Percentiles rank a stretch among this genome's conserved stretches.
Evolutionary conservation across 2,888 invertebrate species (phyloP).

Genomic region (Cactoblastis cactorum): DNA sequence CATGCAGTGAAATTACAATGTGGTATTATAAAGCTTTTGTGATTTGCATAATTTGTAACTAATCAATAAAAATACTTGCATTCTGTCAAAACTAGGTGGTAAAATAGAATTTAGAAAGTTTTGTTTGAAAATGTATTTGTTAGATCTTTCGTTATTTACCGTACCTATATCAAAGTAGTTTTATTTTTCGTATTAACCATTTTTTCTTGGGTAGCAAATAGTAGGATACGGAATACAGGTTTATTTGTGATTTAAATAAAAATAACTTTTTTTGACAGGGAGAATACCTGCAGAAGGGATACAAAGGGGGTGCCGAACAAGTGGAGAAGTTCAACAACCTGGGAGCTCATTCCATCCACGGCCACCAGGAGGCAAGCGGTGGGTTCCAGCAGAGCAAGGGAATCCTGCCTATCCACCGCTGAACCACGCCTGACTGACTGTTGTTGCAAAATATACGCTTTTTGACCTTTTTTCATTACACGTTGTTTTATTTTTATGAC

Average conservation of each 20-base stretch:
- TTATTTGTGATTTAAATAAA: background rate
- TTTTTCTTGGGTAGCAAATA: too few relatives aligned
- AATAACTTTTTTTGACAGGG: conserved; percentile 47
- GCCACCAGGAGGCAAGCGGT: conserved; percentile 80
- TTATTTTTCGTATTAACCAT: too few relatives aligned
- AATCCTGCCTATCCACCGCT: conserved; percentile 73
- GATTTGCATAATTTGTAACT: too few relatives aligned
- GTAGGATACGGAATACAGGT: too few relatives aligned
- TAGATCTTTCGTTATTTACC: too few relatives aligned
- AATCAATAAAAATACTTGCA: too few relatives aligned
- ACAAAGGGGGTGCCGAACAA: conserved; percentile 77
- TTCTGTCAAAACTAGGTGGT: too few relatives aligned
- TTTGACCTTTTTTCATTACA: conserved; percentile 23
- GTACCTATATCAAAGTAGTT: too few relatives aligned
- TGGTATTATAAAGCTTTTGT: background rate
- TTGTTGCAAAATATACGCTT: conserved; percentile 21
- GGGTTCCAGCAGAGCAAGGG: conserved; percentile 79
- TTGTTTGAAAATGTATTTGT: too few relatives aligned
- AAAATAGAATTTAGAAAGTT: too few relatives aligned
- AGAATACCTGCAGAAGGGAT: conserved; percentile 80
- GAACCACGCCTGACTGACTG: conserved; percentile 20
- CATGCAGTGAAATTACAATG: background rate
- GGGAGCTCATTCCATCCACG: conserved; percentile 80
- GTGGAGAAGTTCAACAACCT: conserved; percentile 80
- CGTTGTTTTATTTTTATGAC: conserved; percentile 5